Evolutionary conservation across 2,113 vertebrate genomes (phyloP).

Genomic region (Hypocryptadius cinnamomeus): DNA sequence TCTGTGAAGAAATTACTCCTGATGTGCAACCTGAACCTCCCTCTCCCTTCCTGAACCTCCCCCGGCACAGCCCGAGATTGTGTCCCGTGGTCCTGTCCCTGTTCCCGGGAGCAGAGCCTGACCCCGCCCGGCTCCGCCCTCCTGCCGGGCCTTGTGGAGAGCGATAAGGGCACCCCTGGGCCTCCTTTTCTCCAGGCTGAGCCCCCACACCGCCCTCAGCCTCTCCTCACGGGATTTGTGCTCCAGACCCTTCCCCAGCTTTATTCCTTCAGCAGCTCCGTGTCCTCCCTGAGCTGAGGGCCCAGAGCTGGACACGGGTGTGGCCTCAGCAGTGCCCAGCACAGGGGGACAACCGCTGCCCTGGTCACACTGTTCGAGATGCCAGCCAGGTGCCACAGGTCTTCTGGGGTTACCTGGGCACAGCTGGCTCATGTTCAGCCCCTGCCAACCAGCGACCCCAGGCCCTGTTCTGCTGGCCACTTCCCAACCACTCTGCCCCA

Average conservation of each 20-base stretch:
- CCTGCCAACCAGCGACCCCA: background rate
- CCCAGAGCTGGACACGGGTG: background rate
- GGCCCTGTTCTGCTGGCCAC: background rate
- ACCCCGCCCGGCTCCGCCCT: background rate
- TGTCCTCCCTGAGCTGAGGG: background rate
- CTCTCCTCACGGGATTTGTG: background rate
- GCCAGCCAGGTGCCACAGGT: background rate
- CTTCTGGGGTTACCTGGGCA: background rate
- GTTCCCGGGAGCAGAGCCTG: background rate
- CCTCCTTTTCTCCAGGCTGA: background rate
- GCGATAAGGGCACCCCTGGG: background rate
- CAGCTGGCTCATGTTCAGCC: background rate
- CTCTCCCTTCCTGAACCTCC: no score
- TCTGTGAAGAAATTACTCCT: background rate
- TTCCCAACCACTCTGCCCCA: background rate
- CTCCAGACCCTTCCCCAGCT: background rate
- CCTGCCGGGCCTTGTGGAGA: background rate
- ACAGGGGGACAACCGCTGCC: background rate
- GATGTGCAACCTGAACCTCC: no score
- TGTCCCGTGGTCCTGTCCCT: background rate
- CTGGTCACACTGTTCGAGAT: background rate
- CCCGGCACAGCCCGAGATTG: accelerated
- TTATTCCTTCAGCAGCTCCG: background rate
- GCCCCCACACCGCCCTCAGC: background rate
- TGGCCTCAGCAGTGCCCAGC: background rate